A percentile compares a stretch with the other conserved stretches of the same genome.
Conservation (phyloP, 2,113 vertebrate genomes). For the Cyanistes caeruleus region DNA sequence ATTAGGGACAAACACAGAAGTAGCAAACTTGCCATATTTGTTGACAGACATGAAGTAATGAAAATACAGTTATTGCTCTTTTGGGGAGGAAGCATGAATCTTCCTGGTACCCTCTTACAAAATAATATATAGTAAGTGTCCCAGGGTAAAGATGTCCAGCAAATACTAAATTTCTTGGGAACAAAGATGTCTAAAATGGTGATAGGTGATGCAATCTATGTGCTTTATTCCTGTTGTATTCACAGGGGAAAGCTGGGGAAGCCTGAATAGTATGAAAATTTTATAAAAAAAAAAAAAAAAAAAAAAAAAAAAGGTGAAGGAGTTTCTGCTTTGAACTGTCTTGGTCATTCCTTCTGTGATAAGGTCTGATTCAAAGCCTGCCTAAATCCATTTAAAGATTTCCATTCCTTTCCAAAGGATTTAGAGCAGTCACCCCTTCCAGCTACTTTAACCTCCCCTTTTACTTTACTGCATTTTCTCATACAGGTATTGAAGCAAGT, state of each 20-base stretch:
- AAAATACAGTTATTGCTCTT: not conserved
- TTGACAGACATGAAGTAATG: not conserved
- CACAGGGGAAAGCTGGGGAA: not conserved
- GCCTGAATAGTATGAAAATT: not conserved
- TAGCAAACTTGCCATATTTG: not conserved
- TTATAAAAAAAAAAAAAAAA: not conserved
- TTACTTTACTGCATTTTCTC: not conserved
- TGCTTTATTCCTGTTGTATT: not conserved
- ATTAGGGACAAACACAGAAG: not conserved
- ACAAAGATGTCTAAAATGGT: not conserved
- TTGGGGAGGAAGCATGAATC: not conserved
- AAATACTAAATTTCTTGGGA: conserved; percentile 2
- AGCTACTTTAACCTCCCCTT: not conserved
- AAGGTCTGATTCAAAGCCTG: not conserved
- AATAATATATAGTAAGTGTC: not conserved
- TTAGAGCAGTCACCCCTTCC: not conserved
- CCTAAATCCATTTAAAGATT: conserved; percentile 1
- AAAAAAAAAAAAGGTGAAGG: not conserved
- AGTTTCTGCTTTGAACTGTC: not conserved
- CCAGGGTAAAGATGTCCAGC: not conserved
- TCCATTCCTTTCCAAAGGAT: not conserved
- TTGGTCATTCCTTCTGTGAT: not conserved
- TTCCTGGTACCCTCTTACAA: not conserved
- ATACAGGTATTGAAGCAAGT: not conserved
- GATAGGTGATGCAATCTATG: not conserved